These are phyloP conservation scores for Aphelenchoides fujianensis DNA, from an alignment of 1,140 invertebrate genomes.

Conservation along the genomic window DNA sequence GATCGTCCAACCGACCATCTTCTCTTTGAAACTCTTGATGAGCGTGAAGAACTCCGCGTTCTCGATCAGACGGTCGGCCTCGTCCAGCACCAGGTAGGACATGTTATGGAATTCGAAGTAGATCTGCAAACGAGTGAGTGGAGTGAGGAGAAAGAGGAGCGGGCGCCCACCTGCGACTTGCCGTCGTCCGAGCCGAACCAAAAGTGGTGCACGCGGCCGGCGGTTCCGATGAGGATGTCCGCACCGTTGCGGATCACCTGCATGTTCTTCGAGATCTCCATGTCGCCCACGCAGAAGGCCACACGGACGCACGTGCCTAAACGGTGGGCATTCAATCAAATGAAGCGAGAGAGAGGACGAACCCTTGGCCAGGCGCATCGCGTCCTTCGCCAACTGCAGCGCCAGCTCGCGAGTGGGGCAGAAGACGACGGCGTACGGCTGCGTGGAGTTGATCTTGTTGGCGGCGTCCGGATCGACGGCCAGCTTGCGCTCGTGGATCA, in stretches of 20 bases:
- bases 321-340: background rate
- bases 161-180: background rate
- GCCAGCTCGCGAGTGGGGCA: background rate
- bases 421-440: conserved; percentile 14
- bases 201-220: conserved; percentile 4
- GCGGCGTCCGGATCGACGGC: background rate
- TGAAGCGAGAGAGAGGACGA: background rate
- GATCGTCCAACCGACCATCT: too few relatives aligned
- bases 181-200: background rate
- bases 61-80: background rate
- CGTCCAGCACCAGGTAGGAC: conserved; percentile 1
- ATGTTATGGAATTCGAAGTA: background rate
- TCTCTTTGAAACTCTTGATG: background rate
- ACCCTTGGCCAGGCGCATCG: background rate
- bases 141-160: background rate
- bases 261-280: background rate
- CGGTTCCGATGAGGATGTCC: conserved; percentile 15
- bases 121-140: background rate
- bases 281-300: conserved; percentile 7
- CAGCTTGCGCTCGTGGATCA: background rate
- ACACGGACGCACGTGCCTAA: conserved; percentile 5
- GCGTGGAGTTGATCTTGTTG: background rate
- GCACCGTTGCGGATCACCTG: background rate
- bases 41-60: background rate
- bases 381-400: conserved; percentile 19